Evolutionary conservation across 1,140 invertebrate species (phyloP).

Genomic region (Agraylea sexmaculata): DNA sequence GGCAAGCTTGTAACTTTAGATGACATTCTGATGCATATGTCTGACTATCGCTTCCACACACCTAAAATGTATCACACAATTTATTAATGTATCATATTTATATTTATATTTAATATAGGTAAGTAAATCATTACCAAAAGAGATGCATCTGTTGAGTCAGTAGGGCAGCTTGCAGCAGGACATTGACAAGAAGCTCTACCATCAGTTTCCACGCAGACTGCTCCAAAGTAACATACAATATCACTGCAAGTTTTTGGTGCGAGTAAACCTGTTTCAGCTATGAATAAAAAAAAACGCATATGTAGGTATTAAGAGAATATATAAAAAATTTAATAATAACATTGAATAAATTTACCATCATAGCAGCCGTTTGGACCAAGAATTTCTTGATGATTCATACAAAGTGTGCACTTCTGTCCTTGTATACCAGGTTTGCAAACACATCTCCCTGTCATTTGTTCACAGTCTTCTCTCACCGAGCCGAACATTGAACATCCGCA

Average conservation of each 20-base stretch:
- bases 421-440: conserved; percentile 79
- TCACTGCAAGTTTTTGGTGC: conserved; percentile 56
- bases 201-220: conserved; percentile 61
- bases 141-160: conserved; percentile 40
- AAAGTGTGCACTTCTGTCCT: conserved; percentile 77
- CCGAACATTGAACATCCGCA: conserved; percentile 81
- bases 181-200: conserved; percentile 60
- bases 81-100: neutral
- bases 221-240: conserved; percentile 70
- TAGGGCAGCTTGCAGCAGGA: conserved; percentile 49
- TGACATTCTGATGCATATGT: conserved; percentile 67
- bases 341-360: conserved; percentile 46
- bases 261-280: conserved; percentile 51
- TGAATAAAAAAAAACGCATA: conserved; percentile 20
- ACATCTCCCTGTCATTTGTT: conserved; percentile 78
- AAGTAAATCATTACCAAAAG: conserved; percentile 34
- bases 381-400: conserved; percentile 60
- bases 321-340: neutral
- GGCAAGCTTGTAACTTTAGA: conserved; percentile 62
- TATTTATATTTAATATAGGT: conserved; percentile 5
- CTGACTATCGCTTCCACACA: conserved; percentile 71
- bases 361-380: conserved; percentile 67
- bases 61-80: conserved; percentile 28
- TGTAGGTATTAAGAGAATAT: conserved; percentile 1
- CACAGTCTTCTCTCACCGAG: conserved; percentile 65